These are phyloP conservation scores for Nothoprocta perdicaria DNA, from an alignment of 2,113 vertebrate genomes.

Conservation along the genomic window DNA sequence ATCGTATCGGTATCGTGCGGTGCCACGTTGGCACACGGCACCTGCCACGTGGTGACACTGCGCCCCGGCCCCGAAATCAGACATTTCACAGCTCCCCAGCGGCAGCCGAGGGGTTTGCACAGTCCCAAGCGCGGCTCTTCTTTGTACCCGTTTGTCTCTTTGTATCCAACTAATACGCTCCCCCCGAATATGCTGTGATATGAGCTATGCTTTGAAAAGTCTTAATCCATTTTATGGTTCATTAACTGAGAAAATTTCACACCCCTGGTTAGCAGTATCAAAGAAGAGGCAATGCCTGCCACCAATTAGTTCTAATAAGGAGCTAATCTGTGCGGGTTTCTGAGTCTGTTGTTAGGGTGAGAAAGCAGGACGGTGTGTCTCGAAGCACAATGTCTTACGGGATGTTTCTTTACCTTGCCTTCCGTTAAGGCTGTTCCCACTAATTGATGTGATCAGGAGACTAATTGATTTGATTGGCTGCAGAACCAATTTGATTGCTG, in stretches of 20 bases:
- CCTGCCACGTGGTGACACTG: not conserved
- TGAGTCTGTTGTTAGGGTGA: slow-evolving; percentile 12
- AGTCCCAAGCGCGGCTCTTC: not conserved
- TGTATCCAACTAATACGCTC: not conserved
- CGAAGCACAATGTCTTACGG: not conserved
- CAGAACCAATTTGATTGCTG: not conserved
- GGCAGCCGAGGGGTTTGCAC: not conserved
- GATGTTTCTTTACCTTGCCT: not conserved
- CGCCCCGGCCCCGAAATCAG: not conserved
- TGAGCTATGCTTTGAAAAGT: slow-evolving; percentile 35
- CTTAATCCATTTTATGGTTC: slow-evolving; percentile 59
- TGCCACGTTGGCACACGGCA: not conserved
- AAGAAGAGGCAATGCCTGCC: slow-evolving; percentile 60
- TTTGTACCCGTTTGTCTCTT: not conserved
- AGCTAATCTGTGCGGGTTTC: slow-evolving; percentile 49
- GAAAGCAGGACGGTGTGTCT: slow-evolving; percentile 42
- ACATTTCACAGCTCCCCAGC: not conserved
- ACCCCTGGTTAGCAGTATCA: slow-evolving; percentile 49
- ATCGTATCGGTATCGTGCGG: not conserved
- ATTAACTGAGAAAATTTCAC: slow-evolving; percentile 56
- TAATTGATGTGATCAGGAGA: not conserved
- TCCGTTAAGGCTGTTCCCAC: not conserved
- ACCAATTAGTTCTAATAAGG: slow-evolving; percentile 71
- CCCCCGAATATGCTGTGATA: slow-evolving; percentile 52
- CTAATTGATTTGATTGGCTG: slow-evolving; percentile 22